Conservation (phyloP, 2,888 invertebrate species). For the Glyphotaelius pellucidus region DNA sequence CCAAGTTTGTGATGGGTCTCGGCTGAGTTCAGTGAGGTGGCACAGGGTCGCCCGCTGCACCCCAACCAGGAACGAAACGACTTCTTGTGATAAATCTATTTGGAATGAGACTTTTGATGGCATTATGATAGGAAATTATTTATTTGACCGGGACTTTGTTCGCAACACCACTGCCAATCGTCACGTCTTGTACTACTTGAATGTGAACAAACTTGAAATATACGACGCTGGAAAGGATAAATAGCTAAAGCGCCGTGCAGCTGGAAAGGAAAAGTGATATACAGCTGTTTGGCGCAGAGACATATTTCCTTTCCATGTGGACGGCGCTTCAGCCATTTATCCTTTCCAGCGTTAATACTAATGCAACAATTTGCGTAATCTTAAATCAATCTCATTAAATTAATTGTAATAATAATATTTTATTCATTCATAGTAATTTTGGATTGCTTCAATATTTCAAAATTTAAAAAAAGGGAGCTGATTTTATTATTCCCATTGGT, state of each 20-base stretch:
- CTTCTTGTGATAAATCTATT: constrained; percentile 51
- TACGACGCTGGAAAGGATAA: background rate
- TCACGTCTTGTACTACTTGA: background rate
- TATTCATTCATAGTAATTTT: background rate
- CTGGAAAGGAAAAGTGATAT: too few species aligned
- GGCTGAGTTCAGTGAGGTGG: constrained; percentile 76
- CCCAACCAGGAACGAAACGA: constrained; percentile 4
- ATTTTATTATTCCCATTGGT: background rate
- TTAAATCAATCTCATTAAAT: background rate
- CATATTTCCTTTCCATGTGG: too few species aligned
- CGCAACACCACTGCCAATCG: background rate
- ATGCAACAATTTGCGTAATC: background rate
- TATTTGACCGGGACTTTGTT: constrained; percentile 4
- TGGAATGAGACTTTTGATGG: constrained; percentile 38
- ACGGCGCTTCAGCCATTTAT: too few species aligned
- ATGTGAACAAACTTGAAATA: background rate
- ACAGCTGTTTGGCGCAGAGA: too few species aligned
- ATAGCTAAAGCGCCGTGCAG: too few species aligned
- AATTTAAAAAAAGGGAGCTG: background rate
- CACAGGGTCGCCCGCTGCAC: background rate
- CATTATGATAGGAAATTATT: constrained; percentile 31
- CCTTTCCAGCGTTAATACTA: too few species aligned
- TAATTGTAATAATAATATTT: background rate
- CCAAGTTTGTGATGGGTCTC: constrained; percentile 90
- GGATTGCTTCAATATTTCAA: background rate